Evolutionary conservation across 2,797 vertebrate genomes (phyloP).

Genomic region (Lagorchestes hirsutus): DNA sequence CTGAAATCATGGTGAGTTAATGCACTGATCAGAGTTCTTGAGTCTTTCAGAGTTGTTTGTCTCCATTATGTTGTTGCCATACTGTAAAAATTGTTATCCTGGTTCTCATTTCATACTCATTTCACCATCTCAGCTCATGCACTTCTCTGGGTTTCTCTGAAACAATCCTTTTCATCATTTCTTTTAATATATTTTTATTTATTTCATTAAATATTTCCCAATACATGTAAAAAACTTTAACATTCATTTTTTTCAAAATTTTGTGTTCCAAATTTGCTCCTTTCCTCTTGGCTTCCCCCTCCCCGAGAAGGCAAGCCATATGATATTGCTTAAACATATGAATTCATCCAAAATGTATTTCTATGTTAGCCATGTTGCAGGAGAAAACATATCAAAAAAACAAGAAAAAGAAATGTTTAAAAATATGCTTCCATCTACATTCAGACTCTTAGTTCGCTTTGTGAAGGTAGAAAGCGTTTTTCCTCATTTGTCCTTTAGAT

Average conservation of each 20-base stretch:
- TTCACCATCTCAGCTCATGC: background rate
- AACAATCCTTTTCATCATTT: background rate
- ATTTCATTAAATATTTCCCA: background rate
- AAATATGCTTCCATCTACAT: background rate
- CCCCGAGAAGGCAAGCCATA: background rate
- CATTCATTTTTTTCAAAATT: background rate
- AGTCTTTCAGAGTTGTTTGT: background rate
- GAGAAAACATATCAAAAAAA: background rate
- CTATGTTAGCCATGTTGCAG: background rate
- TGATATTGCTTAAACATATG: background rate
- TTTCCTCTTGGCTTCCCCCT: background rate
- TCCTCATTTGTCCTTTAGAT: background rate
- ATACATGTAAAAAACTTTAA: background rate
- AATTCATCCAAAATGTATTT: background rate
- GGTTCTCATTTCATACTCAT: background rate
- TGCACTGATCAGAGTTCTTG: background rate
- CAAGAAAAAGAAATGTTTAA: background rate
- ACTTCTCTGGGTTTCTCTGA: background rate
- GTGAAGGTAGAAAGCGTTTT: background rate
- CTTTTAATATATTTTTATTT: background rate
- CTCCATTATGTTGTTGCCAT: background rate
- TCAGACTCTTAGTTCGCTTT: background rate
- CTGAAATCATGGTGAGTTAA: background rate
- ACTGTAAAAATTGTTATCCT: background rate
- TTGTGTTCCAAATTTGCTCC: background rate